Percentiles rank a stretch among this genome's conserved stretches.
Evolutionary conservation across 2,888 invertebrate genomes (phyloP).

Genomic region (Phortica okadai): DNA sequence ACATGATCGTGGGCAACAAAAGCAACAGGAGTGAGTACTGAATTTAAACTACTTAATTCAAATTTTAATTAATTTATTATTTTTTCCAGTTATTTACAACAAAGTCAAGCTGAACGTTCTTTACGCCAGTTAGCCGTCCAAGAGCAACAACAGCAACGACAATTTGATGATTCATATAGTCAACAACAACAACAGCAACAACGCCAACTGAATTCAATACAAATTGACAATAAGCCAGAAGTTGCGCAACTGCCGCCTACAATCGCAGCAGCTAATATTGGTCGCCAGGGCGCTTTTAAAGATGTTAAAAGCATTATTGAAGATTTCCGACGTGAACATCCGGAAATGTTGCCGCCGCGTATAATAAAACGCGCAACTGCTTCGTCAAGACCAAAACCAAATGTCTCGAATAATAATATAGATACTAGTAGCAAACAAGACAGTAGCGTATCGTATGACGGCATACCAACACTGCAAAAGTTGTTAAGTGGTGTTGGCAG

Average conservation of each 20-base stretch:
- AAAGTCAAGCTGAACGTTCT: background rate
- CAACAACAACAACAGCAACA: background rate
- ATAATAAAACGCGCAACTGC: constrained; percentile 77
- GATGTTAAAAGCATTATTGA: constrained; percentile 90
- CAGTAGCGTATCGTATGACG: background rate
- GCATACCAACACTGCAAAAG: constrained; percentile 44
- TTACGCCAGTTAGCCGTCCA: background rate
- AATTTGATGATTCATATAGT: constrained; percentile 42
- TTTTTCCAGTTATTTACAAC: background rate
- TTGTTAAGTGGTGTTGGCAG: constrained; percentile 35
- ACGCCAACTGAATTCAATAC: background rate
- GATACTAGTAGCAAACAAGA: background rate
- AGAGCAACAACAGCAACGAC: constrained; percentile 39
- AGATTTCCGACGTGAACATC: constrained; percentile 86
- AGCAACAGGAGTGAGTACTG: no score
- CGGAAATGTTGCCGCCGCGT: constrained; percentile 84
- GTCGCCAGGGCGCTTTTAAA: constrained; percentile 86
- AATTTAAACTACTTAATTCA: background rate
- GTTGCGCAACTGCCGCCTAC: constrained; percentile 33
- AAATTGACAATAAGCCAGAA: constrained; percentile 45
- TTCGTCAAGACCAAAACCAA: constrained; percentile 68
- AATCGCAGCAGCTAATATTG: constrained; percentile 69
- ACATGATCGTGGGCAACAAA: no score
- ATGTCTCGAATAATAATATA: background rate
- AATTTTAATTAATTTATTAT: background rate